Evolutionary conservation across 2,888 invertebrate genomes (phyloP).

Genomic region (Drosophila tripunctata): DNA sequence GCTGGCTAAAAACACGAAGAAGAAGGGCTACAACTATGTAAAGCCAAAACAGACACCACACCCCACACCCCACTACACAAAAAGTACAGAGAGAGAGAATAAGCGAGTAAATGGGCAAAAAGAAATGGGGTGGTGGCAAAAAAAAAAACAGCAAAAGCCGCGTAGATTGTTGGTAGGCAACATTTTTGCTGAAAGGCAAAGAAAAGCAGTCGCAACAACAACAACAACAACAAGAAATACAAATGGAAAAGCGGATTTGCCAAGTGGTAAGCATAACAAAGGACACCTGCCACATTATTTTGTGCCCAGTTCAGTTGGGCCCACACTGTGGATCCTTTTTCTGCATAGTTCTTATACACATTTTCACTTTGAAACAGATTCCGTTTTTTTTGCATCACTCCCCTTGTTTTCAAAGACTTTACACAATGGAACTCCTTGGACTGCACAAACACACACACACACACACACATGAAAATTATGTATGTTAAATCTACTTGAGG

Average conservation of each 20-base stretch:
- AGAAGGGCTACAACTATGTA: constrained; percentile 45
- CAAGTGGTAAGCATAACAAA: constrained; percentile 80
- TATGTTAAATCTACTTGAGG: constrained; percentile 42
- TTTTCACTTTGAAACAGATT: constrained; percentile 68
- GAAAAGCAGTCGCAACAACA: constrained; percentile 14
- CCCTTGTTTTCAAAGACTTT: constrained; percentile 37
- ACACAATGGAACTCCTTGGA: constrained; percentile 33
- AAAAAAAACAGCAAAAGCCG: constrained; percentile 48
- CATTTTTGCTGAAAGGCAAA: constrained; percentile 51
- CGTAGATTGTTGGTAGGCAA: constrained; percentile 57
- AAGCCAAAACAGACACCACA: constrained; percentile 51
- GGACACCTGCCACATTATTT: constrained; percentile 75
- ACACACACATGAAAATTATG: constrained; percentile 12
- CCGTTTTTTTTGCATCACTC: constrained; percentile 21
- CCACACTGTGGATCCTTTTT: constrained; percentile 55
- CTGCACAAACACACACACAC: constrained; percentile 13
- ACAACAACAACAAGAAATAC: constrained; percentile 9
- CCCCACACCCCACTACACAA: too few relatives aligned
- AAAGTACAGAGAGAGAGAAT: neutral
- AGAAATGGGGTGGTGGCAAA: constrained; percentile 26
- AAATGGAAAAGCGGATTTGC: constrained; percentile 72
- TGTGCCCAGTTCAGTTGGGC: constrained; percentile 37
- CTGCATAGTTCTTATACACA: constrained; percentile 73
- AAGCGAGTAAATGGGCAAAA: neutral
- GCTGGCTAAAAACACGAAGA: constrained; percentile 35